Conservation (phyloP, 2,113 vertebrate genomes). For the Jacana jacana region DNA sequence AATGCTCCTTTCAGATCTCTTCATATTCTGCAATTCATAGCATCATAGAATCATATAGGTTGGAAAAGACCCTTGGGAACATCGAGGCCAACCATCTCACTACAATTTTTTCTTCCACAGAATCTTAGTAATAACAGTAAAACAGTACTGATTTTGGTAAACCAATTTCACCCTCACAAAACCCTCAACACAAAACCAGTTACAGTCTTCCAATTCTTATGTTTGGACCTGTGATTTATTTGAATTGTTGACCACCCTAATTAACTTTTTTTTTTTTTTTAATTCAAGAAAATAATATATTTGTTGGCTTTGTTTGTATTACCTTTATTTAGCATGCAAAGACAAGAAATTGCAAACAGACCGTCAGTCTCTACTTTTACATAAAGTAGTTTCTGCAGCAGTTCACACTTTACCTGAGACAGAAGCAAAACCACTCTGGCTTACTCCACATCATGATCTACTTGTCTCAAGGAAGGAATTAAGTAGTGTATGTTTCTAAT, state of each 20-base stretch:
- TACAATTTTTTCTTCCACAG: neutral
- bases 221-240: neutral
- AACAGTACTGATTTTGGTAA: neutral
- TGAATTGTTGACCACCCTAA: neutral
- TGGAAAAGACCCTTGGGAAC: too few relatives aligned
- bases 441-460: neutral
- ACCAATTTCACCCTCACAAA: neutral
- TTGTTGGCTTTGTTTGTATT: neutral
- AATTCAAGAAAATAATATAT: neutral
- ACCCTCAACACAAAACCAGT: neutral
- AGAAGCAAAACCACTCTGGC: neutral
- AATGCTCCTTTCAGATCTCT: neutral
- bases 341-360: neutral
- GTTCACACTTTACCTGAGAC: neutral
- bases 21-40: neutral
- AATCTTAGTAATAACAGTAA: neutral
- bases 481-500: neutral
- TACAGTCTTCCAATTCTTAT: neutral
- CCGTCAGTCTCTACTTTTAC: neutral
- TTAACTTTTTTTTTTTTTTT: neutral
- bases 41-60: too few relatives aligned
- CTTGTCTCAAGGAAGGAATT: neutral
- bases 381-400: neutral
- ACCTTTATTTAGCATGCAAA: neutral
- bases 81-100: neutral